phyloP scores from a whole-genome alignment of 1,140 invertebrate genomes.

The Listronotus oregonensis region DNA sequence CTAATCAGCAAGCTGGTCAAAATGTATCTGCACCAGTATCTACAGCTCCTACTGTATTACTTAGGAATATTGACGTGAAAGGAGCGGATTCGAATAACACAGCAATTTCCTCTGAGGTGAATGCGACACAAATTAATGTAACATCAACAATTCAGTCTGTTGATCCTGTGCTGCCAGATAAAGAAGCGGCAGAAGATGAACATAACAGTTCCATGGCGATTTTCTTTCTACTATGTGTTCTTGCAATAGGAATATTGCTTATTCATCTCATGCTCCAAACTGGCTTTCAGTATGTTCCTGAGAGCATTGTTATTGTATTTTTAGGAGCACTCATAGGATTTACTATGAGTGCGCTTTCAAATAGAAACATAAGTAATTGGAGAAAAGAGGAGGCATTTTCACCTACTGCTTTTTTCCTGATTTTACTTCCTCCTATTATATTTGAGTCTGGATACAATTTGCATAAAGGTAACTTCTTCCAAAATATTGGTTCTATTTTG shows the following conservation, averaged over 20 bases:
- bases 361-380: constrained; percentile 89
- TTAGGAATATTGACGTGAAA: background rate
- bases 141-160: constrained; percentile 60
- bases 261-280: constrained; percentile 95
- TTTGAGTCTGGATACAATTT: constrained; percentile 99
- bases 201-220: constrained; percentile 96
- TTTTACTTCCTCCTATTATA: constrained; percentile 96
- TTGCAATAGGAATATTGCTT: constrained; percentile 89
- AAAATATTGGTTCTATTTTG: constrained; percentile 93
- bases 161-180: constrained; percentile 75
- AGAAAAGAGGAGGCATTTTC: constrained; percentile 96
- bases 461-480: constrained; percentile 98
- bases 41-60: background rate
- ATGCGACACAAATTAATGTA: constrained; percentile 47
- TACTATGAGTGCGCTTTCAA: constrained; percentile 87
- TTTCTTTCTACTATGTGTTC: constrained; percentile 92
- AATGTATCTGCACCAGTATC: background rate
- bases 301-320: constrained; percentile 96
- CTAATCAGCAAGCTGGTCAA: background rate
- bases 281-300: constrained; percentile 95
- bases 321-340: constrained; percentile 91
- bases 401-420: constrained; percentile 95
- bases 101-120: constrained; percentile 10
- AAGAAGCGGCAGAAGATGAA: constrained; percentile 90
- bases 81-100: constrained; percentile 18